Percentiles rank a stretch among this genome's conserved stretches.
Conservation (phyloP, 2,797 vertebrate genomes). For the Limosa lapponica region DNA sequence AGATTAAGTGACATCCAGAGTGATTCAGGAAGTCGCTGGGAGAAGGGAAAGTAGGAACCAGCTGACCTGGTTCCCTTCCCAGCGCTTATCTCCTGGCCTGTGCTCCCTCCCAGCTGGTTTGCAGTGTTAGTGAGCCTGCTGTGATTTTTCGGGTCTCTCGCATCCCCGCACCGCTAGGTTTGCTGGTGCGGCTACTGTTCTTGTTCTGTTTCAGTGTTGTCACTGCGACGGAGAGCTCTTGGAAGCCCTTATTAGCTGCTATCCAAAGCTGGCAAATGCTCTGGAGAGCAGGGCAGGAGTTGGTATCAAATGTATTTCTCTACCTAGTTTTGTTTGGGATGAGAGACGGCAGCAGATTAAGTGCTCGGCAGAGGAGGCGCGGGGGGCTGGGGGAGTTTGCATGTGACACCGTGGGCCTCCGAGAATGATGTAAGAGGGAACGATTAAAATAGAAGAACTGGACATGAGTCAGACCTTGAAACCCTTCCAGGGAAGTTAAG, state of each 20-base stretch:
- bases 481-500: slow-evolving; percentile 61
- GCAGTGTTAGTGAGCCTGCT: neutral
- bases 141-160: neutral
- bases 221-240: neutral
- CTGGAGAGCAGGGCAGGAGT: neutral
- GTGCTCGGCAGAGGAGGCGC: neutral
- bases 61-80: slow-evolving; percentile 1
- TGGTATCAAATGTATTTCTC: neutral
- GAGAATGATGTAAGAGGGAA: slow-evolving; percentile 69
- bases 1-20: slow-evolving; percentile 21
- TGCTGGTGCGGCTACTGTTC: neutral
- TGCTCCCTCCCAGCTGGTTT: slow-evolving; percentile 4
- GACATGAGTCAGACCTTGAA: slow-evolving; percentile 75
- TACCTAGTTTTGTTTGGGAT: neutral
- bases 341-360: neutral
- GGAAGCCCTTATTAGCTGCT: neutral
- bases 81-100: slow-evolving; percentile 3
- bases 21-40: neutral
- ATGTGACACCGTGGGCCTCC: slow-evolving; percentile 59
- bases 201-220: neutral
- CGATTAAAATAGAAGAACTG: slow-evolving; percentile 73
- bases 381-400: slow-evolving; percentile 1
- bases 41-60: slow-evolving; percentile 7
- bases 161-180: neutral
- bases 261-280: neutral